A percentile compares a stretch with the other conserved stretches of the same genome.
Conservation (phyloP, 1,140 invertebrate species). For the Teleopsis dalmanni region DNA sequence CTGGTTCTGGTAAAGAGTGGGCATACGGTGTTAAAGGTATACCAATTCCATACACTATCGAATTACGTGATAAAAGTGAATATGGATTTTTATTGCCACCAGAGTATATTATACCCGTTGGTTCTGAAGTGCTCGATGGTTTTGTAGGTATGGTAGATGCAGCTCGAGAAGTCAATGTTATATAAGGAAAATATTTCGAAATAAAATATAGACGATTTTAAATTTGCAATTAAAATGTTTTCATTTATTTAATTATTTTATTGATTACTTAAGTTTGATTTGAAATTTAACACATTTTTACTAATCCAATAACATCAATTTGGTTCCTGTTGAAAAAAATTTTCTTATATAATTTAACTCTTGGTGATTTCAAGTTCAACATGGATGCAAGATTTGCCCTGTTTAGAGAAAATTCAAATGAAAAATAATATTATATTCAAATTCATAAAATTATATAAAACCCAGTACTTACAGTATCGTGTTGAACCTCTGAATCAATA, state of each 20-base stretch:
- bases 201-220: not conserved
- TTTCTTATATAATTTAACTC: too few relatives aligned
- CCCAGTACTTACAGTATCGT: conserved; percentile 35
- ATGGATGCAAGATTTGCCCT: conserved; percentile 41
- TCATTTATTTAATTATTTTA: not conserved
- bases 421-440: not conserved
- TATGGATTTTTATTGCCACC: conserved; percentile 71
- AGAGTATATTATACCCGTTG: conserved; percentile 64
- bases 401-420: not conserved
- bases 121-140: conserved; percentile 60
- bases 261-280: not conserved
- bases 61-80: conserved; percentile 60
- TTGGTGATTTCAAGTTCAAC: conserved; percentile 37
- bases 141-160: conserved; percentile 54
- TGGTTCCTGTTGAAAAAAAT: too few relatives aligned
- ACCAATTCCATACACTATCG: conserved; percentile 61
- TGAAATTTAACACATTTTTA: too few relatives aligned
- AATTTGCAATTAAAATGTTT: not conserved
- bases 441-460: not conserved
- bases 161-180: conserved; percentile 36
- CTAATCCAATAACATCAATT: too few relatives aligned
- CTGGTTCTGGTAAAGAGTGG: conserved; percentile 61
- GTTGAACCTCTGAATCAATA: conserved; percentile 31
- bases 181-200: conserved; percentile 20
- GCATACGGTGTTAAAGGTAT: conserved; percentile 57